Percentiles rank a stretch among this genome's conserved stretches.
Evolutionary conservation across 1,140 invertebrate species (phyloP).

Genomic region (Pomacea maculata): DNA sequence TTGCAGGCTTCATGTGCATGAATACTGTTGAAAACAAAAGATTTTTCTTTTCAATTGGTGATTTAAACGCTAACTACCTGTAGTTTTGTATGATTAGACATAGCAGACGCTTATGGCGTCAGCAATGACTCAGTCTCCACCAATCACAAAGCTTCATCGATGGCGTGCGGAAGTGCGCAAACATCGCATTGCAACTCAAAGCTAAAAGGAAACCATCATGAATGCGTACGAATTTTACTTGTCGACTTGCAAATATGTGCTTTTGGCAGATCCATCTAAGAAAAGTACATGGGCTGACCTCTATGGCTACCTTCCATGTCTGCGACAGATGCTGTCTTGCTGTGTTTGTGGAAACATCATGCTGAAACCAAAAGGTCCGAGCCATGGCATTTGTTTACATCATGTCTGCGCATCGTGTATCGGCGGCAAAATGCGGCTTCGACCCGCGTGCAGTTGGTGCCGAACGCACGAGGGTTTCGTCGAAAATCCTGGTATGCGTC

Average conservation of each 20-base stretch:
- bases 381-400: constrained; percentile 84
- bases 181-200: constrained; percentile 5
- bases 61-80: too few relatives aligned
- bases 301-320: constrained; percentile 81
- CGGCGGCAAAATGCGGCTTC: constrained; percentile 84
- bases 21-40: too few relatives aligned
- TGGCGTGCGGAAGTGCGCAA: constrained; percentile 22
- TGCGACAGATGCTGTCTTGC: constrained; percentile 86
- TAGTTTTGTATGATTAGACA: too few relatives aligned
- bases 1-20: too few relatives aligned
- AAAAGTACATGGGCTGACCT: constrained; percentile 81
- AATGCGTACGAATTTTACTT: constrained; percentile 86
- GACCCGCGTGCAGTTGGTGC: constrained; percentile 85
- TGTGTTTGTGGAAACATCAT: constrained; percentile 86
- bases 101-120: constrained; percentile 12
- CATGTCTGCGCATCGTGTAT: constrained; percentile 84
- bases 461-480: constrained; percentile 83
- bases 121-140: constrained; percentile 2
- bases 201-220: constrained; percentile 67
- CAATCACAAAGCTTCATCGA: constrained; percentile 16
- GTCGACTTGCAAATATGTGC: constrained; percentile 81
- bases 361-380: constrained; percentile 83
- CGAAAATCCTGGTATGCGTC: constrained; percentile 83
- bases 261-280: constrained; percentile 77
- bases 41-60: too few relatives aligned